Evolutionary conservation across 1,140 invertebrate species (phyloP), one percentile per base, ranked within the genome.

Genomic region (Leucophenga varia): DNA sequence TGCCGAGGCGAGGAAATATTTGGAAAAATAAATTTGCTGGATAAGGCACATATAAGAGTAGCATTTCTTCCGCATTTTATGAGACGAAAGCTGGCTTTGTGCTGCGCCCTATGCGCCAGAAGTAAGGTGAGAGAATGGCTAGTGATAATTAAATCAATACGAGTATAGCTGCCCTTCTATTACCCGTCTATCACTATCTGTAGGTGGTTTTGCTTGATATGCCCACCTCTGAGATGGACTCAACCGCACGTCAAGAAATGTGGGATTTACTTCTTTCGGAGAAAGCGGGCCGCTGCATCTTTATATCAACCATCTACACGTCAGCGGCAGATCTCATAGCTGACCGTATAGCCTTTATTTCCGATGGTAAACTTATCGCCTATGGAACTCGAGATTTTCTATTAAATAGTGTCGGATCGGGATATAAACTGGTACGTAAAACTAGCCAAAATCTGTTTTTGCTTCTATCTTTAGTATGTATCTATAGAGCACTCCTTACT

Each of bases 321-420:
- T 7, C 7, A 12, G 21, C 21, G 8, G 25, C 40, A 3, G 47
- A 49, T n/a, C 13, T 28, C 3, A n/a, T 42, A 17, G 47, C 30
- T 21, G 39, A 49, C 21, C 40, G 40, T 28, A 28, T 49, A 2
- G 36, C 31, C 9, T 42, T 53, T 19, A 34, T 53, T 12, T n/a
- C 49, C 47, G 43, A 45, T 79, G 51, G 51, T 17, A 14, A 30
- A 28, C 17, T 53, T 3, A 79, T n/a, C n/a, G n/a, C n/a, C n/a
- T n/a, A n/a, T n/a, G n/a, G n/a, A n/a, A n/a, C n/a, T n/a, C n/a
- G n/a, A n/a, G n/a, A n/a, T n/a, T n/a, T n/a, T n/a, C n/a, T n/a
- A n/a, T n/a, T n/a, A n/a, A n/a, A n/a, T n/a, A n/a, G n/a, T n/a
- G n/a, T n/a, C n/a, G n/a, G n/a, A n/a, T n/a, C n/a, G n/a, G n/a